Percentiles rank a stretch among this genome's conserved stretches.
Evolutionary conservation across 2,888 invertebrate genomes (phyloP).

Genomic region (Aporophyla lueneburgensis): DNA sequence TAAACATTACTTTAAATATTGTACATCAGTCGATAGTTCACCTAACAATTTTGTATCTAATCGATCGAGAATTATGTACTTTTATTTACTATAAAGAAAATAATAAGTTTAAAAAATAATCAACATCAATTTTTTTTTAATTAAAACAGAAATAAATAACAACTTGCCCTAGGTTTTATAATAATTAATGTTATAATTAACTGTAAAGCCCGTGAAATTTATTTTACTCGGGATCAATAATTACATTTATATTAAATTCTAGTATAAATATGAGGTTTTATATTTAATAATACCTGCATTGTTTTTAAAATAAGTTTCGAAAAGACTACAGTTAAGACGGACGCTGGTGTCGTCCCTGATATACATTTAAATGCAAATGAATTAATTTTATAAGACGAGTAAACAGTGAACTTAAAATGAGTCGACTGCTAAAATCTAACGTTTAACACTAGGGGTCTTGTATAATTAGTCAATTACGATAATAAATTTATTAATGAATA

Average conservation of each 20-base stretch:
- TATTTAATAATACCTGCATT: slow-evolving; percentile 91
- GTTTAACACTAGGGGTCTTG: slow-evolving; percentile 87
- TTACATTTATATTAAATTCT: slow-evolving; percentile 90
- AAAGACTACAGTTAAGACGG: slow-evolving; percentile 83
- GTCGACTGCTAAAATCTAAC: slow-evolving; percentile 84
- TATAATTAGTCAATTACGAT: slow-evolving; percentile 92
- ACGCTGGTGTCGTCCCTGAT: slow-evolving; percentile 77
- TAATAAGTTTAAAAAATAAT: slow-evolving; percentile 88
- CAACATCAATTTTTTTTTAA: slow-evolving; percentile 84
- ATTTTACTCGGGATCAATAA: slow-evolving; percentile 88
- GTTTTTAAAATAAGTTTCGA: slow-evolving; percentile 88
- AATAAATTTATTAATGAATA: slow-evolving; percentile 86
- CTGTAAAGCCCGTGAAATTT: slow-evolving; percentile 90
- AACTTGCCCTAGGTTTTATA: slow-evolving; percentile 91
- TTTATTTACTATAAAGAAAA: slow-evolving; percentile 87
- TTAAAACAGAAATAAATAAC: slow-evolving; percentile 92
- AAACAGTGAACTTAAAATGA: slow-evolving; percentile 84
- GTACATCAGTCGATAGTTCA: slow-evolving; percentile 90
- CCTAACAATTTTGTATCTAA: slow-evolving; percentile 90
- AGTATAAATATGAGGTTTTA: slow-evolving; percentile 90
- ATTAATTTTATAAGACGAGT: slow-evolving; percentile 81
- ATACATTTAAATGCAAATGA: slow-evolving; percentile 86
- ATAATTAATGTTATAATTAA: slow-evolving; percentile 90
- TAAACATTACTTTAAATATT: slow-evolving; percentile 88
- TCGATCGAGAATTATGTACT: slow-evolving; percentile 89